Percentiles rank a stretch among this genome's conserved stretches.
Conservation (phyloP, 2,797 vertebrate genomes). For the Alauda arvensis region DNA sequence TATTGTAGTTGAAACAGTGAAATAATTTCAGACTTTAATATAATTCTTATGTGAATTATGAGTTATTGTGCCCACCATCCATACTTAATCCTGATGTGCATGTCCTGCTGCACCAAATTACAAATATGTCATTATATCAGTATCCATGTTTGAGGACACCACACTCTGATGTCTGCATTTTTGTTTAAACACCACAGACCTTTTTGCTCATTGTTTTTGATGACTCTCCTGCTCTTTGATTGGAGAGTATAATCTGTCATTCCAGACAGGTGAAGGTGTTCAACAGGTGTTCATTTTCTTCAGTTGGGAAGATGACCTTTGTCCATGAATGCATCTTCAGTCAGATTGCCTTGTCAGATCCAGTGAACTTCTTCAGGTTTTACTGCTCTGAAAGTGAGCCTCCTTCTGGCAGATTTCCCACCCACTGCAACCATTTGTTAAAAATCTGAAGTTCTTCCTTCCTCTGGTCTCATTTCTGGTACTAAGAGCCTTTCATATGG, state of each 20-base stretch:
- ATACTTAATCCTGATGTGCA: not conserved
- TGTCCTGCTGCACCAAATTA: not conserved
- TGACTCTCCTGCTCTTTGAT: not conserved
- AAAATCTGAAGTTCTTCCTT: not conserved
- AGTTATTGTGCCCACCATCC: not conserved
- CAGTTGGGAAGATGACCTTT: not conserved
- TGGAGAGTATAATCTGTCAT: not conserved
- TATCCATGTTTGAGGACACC: not conserved
- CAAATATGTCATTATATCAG: not conserved
- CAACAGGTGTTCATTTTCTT: not conserved
- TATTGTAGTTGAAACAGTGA: not conserved
- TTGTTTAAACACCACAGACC: not conserved
- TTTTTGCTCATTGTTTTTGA: not conserved
- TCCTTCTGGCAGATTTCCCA: not conserved
- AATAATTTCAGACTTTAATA: not conserved
- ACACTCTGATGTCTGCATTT: not conserved
- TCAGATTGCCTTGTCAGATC: not conserved
- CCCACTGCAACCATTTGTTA: not conserved
- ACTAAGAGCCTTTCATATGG: not conserved
- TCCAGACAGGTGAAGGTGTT: not conserved
- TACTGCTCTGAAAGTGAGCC: not conserved
- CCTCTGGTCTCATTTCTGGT: not conserved
- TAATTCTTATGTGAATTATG: not conserved
- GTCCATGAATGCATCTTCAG: not conserved
- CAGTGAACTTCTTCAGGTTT: not conserved